phyloP scores from a whole-genome alignment of 2,797 vertebrate genomes.

The Aeoliscus strigatus region DNA sequence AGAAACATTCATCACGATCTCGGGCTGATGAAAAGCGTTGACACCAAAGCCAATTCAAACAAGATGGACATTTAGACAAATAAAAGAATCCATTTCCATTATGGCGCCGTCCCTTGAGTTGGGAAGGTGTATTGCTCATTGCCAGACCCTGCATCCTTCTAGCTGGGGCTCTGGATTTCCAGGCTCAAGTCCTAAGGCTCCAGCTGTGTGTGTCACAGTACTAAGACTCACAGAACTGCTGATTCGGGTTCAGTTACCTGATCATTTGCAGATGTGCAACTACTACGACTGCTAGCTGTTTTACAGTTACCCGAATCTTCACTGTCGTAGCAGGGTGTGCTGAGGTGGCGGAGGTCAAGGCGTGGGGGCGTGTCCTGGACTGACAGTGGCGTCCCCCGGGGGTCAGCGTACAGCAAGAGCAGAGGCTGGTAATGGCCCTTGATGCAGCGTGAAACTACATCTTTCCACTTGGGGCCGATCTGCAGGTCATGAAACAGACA shows the following conservation, averaged over 20 bases:
- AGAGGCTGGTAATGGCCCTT: constrained; percentile 96
- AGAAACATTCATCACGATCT: no score
- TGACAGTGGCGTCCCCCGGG: constrained; percentile 89
- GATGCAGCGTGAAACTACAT: constrained; percentile 96
- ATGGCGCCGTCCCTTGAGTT: no score
- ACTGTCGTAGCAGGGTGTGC: constrained; percentile 87
- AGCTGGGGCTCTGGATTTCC: no score
- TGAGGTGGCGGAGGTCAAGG: constrained; percentile 81
- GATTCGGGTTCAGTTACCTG: constrained; percentile 46
- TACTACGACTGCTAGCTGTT: constrained; percentile 62
- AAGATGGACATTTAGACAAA: no score
- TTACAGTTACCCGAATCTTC: constrained; percentile 89
- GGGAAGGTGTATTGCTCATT: no score
- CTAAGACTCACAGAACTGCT: constrained; percentile 22
- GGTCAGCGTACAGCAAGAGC: constrained; percentile 93
- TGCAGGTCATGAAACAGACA: constrained; percentile 39
- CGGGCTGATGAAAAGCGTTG: no score
- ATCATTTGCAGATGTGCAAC: constrained; percentile 49
- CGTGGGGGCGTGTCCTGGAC: constrained; percentile 80
- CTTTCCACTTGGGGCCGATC: constrained; percentile 97
- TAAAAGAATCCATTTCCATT: no score
- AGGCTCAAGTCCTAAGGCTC: no score
- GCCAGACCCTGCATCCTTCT: no score
- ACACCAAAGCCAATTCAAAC: no score
- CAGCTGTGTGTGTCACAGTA: constrained; percentile 35